Evolutionary conservation across 2,888 invertebrate genomes (phyloP), one percentile per base, ranked within the genome.

Genomic region (Acanthopleura granulata): DNA sequence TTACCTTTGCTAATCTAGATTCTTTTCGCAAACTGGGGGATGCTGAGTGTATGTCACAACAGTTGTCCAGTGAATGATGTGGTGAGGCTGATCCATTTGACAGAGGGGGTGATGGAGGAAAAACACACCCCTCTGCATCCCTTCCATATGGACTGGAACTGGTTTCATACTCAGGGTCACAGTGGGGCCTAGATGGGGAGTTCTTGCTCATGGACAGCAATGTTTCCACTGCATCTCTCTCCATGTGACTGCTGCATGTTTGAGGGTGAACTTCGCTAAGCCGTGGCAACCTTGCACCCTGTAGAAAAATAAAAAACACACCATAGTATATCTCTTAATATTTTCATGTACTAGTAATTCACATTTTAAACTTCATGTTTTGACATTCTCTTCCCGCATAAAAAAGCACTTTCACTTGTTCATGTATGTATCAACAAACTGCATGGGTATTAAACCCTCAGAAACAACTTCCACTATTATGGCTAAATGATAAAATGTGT

Each of bases 1-100:
- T 27, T 66, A 66, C 66, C 66, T 66, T 66, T 22, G 66, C 66
- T 6, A 66, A 27, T 25, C 25, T 66, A 15, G 66, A 66, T 22
- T 66, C 29, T 57, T 57, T 57, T 18, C 22, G 57, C 40, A 40
- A 40, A 40, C 40, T 9, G 12, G 57, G 57, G n/a, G 57, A n/a
- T 57, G 12, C 22, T n/a, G 57, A 9, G 18, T 18, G 22, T 27
- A 27, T 27, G 16, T 22, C 27, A 14, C 29, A n/a, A n/a, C 12
- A 12, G 62, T 15, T 14, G 22, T 66, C 66, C 16, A 16, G 6
- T 16, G 22, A 22, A 27, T 66, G 29, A 3, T 18, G 22, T 6
- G 66, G 66, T 27, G 66, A 66, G 25, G 66, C 66, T 3, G 66
- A 66, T 27, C 66, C 66, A 66, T 27, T 27, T 66, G 66, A 66